Percentiles rank a stretch among this genome's conserved stretches.
phyloP scores from a whole-genome alignment of 2,797 vertebrate species.

The Staurois parvus region DNA sequence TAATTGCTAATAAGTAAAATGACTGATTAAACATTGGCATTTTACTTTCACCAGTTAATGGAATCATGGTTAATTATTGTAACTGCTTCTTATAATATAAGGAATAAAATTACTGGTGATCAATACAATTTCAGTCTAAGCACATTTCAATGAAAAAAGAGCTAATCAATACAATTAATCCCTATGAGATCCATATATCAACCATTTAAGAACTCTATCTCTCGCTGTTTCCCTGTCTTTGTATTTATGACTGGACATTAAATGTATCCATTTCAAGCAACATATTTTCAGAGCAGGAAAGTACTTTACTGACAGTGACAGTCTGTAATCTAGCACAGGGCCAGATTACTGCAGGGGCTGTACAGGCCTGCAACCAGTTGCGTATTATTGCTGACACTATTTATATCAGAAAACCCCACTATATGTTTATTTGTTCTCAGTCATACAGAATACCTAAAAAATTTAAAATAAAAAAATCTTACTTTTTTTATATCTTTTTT shows the following conservation, averaged over 20 bases:
- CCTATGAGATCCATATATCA: conserved; percentile 23
- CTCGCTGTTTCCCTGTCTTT: neutral
- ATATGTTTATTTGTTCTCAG: too few species aligned
- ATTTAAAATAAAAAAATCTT: too few species aligned
- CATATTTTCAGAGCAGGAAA: too few species aligned
- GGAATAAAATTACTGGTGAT: conserved; percentile 38
- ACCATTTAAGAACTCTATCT: conserved; percentile 3
- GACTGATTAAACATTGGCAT: conserved; percentile 8
- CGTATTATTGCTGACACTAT: too few species aligned
- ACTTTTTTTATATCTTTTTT: too few species aligned
- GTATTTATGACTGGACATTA: neutral
- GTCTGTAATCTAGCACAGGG: too few species aligned
- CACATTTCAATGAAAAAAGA: conserved; percentile 9
- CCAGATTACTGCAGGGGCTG: too few species aligned
- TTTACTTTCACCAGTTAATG: conserved; percentile 23
- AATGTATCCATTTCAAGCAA: neutral
- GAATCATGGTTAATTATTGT: conserved; percentile 43
- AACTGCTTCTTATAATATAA: conserved; percentile 29
- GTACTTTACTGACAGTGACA: too few species aligned
- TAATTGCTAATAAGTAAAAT: conserved; percentile 16
- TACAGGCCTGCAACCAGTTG: too few species aligned
- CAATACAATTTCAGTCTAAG: conserved; percentile 11
- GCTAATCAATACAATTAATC: conserved; percentile 37
- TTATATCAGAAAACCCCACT: too few species aligned
- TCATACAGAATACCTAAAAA: too few species aligned